Evolutionary conservation across 64 coral and sea anemone genomes (phyloP).

Genomic region (Cladopsammia gracilis): DNA sequence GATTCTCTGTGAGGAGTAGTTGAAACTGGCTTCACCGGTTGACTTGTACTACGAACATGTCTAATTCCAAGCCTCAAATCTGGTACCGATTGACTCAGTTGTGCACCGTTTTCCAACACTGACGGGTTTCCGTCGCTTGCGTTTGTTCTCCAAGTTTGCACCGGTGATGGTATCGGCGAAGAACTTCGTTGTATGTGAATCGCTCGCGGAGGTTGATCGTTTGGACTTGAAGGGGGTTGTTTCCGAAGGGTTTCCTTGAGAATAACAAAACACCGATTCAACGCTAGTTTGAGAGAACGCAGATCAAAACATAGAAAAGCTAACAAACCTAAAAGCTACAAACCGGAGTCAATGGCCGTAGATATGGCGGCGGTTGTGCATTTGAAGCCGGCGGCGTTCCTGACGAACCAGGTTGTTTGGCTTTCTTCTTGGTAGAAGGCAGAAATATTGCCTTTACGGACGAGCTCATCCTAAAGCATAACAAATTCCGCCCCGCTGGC

Average conservation of each 20-base stretch:
- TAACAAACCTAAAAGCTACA: slow-evolving; percentile 44
- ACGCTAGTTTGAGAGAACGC: background rate
- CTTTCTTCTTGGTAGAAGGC: slow-evolving; percentile 81
- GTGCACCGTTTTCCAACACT: slow-evolving; percentile 38
- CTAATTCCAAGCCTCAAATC: slow-evolving; percentile 48
- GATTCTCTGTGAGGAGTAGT: slow-evolving; percentile 74
- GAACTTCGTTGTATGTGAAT: slow-evolving; percentile 20
- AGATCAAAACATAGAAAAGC: background rate
- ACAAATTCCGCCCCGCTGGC: slow-evolving; percentile 45
- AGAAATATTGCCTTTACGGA: slow-evolving; percentile 89
- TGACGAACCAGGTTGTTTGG: slow-evolving; percentile 18
- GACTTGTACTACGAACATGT: slow-evolving; percentile 10
- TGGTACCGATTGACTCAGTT: slow-evolving; percentile 11
- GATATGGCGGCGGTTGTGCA: slow-evolving; percentile 40
- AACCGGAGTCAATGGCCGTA: slow-evolving; percentile 92
- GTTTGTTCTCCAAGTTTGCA: slow-evolving; percentile 34
- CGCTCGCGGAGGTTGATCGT: slow-evolving; percentile 8
- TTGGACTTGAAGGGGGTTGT: slow-evolving; percentile 42
- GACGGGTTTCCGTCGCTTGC: slow-evolving; percentile 13
- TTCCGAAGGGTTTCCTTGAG: slow-evolving; percentile 51
- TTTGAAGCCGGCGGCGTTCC: slow-evolving; percentile 52
- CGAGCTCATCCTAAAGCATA: slow-evolving; percentile 53
- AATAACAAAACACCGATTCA: slow-evolving; percentile 37
- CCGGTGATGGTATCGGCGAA: slow-evolving; percentile 24
- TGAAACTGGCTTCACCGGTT: background rate